Conservation (phyloP, 2,888 invertebrate species). For the Cantharis lateralis region DNA sequence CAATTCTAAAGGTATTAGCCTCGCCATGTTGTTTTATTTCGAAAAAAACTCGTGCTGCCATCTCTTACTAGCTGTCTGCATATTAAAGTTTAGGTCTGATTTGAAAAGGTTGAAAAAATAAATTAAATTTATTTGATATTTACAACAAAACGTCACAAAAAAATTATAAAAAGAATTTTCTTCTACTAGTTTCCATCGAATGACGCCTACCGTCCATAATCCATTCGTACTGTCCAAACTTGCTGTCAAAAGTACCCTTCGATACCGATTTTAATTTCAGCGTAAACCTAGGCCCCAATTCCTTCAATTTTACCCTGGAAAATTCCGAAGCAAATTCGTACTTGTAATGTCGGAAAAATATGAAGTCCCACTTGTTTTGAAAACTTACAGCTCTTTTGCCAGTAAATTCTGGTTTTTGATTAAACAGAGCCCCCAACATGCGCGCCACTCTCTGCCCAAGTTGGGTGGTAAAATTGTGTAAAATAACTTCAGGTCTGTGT, state of each 20-base stretch:
- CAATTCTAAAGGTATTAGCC: slow-evolving; percentile 34
- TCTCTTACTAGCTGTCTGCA: slow-evolving; percentile 7
- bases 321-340: slow-evolving; percentile 88
- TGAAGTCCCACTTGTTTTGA: slow-evolving; percentile 98
- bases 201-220: slow-evolving; percentile 88
- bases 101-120: neutral
- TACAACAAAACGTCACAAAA: slow-evolving; percentile 1
- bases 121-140: neutral
- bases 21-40: slow-evolving; percentile 43
- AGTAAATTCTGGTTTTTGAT: slow-evolving; percentile 93
- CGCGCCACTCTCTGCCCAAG: slow-evolving; percentile 89
- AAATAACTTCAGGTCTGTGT: slow-evolving; percentile 92
- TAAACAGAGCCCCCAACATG: slow-evolving; percentile 92
- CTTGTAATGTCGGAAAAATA: slow-evolving; percentile 85
- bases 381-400: slow-evolving; percentile 94
- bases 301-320: slow-evolving; percentile 75
- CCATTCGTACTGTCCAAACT: slow-evolving; percentile 97
- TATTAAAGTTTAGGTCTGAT: neutral
- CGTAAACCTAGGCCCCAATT: slow-evolving; percentile 97
- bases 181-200: slow-evolving; percentile 89
- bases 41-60: slow-evolving; percentile 28
- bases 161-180: slow-evolving; percentile 86
- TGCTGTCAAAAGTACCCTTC: slow-evolving; percentile 96
- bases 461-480: slow-evolving; percentile 95
- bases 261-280: slow-evolving; percentile 90